Conservation (phyloP, 2,888 invertebrate genomes). For the Drosophila ezoana region DNA sequence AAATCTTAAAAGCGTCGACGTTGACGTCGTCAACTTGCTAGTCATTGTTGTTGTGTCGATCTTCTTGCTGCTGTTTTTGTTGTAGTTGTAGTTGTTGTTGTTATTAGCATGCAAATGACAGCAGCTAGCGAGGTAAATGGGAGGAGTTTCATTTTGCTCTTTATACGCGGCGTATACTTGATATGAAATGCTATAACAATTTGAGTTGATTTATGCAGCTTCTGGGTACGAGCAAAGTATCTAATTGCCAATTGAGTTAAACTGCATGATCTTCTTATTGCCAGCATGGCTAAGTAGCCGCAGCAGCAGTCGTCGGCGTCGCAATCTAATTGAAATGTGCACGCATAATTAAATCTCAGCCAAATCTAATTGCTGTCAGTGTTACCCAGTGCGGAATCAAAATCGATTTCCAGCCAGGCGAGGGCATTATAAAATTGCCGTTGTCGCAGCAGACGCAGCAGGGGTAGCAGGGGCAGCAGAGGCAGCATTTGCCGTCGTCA, state of each 20-base stretch:
- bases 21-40: slow-evolving; percentile 46
- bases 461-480: background rate
- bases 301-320: slow-evolving; percentile 6
- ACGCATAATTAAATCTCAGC: slow-evolving; percentile 71
- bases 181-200: slow-evolving; percentile 57
- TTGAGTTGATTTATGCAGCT: slow-evolving; percentile 69
- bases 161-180: slow-evolving; percentile 46
- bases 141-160: slow-evolving; percentile 26
- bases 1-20: slow-evolving; percentile 74
- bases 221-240: slow-evolving; percentile 23
- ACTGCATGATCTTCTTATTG: slow-evolving; percentile 43
- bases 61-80: slow-evolving; percentile 20
- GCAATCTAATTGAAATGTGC: slow-evolving; percentile 63
- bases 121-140: background rate
- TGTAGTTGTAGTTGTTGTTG: slow-evolving; percentile 5
- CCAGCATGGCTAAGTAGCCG: slow-evolving; percentile 19
- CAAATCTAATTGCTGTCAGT: slow-evolving; percentile 60
- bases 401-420: slow-evolving; percentile 56
- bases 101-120: slow-evolving; percentile 65
- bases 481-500: slow-evolving; percentile 3
- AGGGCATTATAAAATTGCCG: slow-evolving; percentile 54
- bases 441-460: slow-evolving; percentile 11
- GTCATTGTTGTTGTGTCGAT: slow-evolving; percentile 12
- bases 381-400: slow-evolving; percentile 32
- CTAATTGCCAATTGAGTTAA: slow-evolving; percentile 48